Evolutionary conservation across 1,140 invertebrate species (phyloP), one percentile per base, ranked within the genome.

Genomic region (Oryzaephilus surinamensis): DNA sequence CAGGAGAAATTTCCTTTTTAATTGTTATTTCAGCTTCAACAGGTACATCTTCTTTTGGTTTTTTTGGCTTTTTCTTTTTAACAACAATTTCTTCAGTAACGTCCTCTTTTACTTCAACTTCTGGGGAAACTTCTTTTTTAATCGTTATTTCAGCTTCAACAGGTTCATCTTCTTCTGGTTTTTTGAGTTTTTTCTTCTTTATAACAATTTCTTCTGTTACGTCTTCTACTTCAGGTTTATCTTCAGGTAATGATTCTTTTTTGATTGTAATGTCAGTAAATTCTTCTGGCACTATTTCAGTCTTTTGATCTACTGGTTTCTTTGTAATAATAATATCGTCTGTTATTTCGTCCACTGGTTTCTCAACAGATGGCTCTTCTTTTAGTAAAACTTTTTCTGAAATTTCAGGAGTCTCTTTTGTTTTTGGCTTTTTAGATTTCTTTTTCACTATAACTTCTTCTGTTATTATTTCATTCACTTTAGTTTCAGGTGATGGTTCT

Each of bases 21-120:
- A 60, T 43, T 2, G 50, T 57, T 12, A 61, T 36, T 55, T 58
- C 58, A 10, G 58, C 39, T 52, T 58, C 55, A 12, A 62, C 57
- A 7, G 39, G 10, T n/a, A 34, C 23, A 43, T 47, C 46, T 47
- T 43, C 21, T 45, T 46, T 30, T 8, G 38, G 30, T 30, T 40
- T 39, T 34, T 35, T 35, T 32, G 45, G 39, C 35, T 43, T 36
- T 28, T 42, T 37, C 28, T 41, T 46, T 31, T 36, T 43, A 12
- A 29, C 26, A 5, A 44, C 38, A 32, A 33, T 38, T 13, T 45
- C 46, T 24, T 47, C 42, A 6, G 45, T 32, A 13, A 43, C 28
- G 38, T 65, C 52, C 36, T 69, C 60, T n/a, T n/a, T n/a, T 5
- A 43, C 35, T 36, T 47, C 49, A 28, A 12, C 23, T 43, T 40